Percentiles rank a stretch among this genome's conserved stretches.
Conservation (phyloP, 2,113 vertebrate genomes). For the Hyla sarda region DNA sequence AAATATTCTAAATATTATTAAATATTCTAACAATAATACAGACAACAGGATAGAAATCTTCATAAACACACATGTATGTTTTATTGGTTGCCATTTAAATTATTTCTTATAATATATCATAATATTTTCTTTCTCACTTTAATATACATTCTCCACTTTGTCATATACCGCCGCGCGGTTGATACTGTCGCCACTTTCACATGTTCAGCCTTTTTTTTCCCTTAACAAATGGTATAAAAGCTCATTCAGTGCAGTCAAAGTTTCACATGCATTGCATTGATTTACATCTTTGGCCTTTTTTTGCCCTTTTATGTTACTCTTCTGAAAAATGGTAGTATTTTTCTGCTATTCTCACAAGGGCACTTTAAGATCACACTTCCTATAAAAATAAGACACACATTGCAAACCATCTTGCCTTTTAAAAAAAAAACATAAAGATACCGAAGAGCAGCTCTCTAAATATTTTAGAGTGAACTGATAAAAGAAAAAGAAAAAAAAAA, state of each 20-base stretch:
- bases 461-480: conserved; percentile 43
- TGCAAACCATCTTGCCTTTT: conserved; percentile 15
- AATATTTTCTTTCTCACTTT: too few species aligned
- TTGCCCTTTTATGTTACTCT: not conserved
- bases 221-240: not conserved
- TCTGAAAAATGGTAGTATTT: not conserved
- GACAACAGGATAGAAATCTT: too few species aligned
- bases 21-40: too few species aligned
- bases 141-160: too few species aligned
- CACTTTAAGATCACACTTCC: not conserved
- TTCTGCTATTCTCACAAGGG: not conserved
- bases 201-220: not conserved
- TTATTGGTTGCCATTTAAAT: too few species aligned
- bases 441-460: conserved; percentile 57
- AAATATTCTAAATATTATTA: too few species aligned
- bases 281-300: not conserved
- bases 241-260: not conserved
- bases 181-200: too few species aligned
- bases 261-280: not conserved
- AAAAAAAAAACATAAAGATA: conserved; percentile 62
- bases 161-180: too few species aligned
- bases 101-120: too few species aligned
- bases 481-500: conserved; percentile 1
- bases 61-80: too few species aligned
- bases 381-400: not conserved